phyloP scores from a whole-genome alignment of 1,140 invertebrate genomes.

The Brachionus sp. region DNA sequence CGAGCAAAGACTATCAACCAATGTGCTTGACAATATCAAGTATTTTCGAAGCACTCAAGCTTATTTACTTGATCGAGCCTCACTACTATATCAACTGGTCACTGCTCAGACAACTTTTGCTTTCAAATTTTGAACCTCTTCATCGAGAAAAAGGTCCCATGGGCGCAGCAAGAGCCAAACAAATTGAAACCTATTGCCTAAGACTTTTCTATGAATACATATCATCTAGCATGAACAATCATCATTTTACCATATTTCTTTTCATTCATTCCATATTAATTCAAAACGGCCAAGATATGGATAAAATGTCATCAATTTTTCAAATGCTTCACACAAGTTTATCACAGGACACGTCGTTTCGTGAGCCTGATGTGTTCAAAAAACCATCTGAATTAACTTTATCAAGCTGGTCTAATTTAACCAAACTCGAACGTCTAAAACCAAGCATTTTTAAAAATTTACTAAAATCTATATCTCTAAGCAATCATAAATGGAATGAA shows the following conservation, averaged over 20 bases:
- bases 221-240: neutral
- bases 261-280: slow-evolving; percentile 41
- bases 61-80: neutral
- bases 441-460: neutral
- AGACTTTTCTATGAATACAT: neutral
- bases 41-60: slow-evolving; percentile 5
- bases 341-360: neutral
- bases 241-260: slow-evolving; percentile 23
- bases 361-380: neutral
- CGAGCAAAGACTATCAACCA: neutral
- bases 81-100: slow-evolving; percentile 37
- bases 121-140: neutral
- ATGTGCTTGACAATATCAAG: neutral
- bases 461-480: neutral
- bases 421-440: neutral
- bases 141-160: slow-evolving; percentile 8
- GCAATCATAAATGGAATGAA: slow-evolving; percentile 26
- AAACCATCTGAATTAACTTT: neutral
- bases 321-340: neutral
- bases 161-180: slow-evolving; percentile 13
- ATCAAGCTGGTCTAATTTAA: neutral
- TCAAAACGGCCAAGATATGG: neutral
- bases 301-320: neutral
- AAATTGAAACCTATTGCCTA: slow-evolving; percentile 1
- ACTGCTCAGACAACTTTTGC: neutral